phyloP scores from a whole-genome alignment of 2,888 invertebrate genomes.

The Acanthococcus lagerstroemiae region DNA sequence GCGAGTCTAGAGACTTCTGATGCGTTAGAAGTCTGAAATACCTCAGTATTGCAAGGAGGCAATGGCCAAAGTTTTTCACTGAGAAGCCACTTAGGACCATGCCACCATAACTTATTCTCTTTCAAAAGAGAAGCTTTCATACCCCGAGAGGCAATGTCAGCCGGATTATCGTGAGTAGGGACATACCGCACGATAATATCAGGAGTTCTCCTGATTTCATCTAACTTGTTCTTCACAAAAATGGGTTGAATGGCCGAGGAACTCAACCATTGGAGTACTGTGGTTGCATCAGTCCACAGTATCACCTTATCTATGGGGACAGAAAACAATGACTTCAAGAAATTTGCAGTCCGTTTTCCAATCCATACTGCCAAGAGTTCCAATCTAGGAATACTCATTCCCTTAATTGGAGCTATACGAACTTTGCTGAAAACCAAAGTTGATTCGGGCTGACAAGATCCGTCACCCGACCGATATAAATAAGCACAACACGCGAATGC shows the following conservation, averaged over 20 bases:
- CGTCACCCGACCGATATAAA: no score
- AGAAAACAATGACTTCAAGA: background rate
- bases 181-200: background rate
- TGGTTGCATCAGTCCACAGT: conserved; percentile 5
- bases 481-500: no score
- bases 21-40: background rate
- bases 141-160: conserved; percentile 2
- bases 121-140: background rate
- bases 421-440: background rate
- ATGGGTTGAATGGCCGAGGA: background rate
- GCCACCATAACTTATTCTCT: background rate
- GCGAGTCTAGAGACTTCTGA: no score
- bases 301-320: background rate
- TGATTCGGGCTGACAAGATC: no score
- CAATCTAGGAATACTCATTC: background rate
- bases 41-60: no score
- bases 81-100: background rate
- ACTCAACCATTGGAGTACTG: conserved; percentile 13
- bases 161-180: background rate
- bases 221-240: background rate
- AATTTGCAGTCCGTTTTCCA: background rate
- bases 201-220: background rate
- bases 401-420: background rate
- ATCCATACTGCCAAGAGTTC: background rate
- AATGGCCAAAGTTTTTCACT: background rate